These are phyloP conservation scores for Pitangus sulphuratus DNA, from an alignment of 2,797 vertebrate genomes.

Conservation along the genomic window DNA sequence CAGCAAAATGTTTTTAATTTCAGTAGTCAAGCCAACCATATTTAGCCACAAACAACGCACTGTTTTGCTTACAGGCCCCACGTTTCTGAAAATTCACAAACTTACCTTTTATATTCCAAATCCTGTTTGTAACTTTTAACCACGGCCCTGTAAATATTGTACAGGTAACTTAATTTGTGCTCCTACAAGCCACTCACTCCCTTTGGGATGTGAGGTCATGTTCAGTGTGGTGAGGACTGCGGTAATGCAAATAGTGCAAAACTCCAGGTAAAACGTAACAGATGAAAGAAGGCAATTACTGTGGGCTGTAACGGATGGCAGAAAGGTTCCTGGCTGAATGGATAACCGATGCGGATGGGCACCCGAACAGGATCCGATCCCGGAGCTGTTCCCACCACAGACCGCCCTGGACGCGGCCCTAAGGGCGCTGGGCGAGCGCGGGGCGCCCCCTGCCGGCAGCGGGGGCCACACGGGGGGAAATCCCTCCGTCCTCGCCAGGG, in stretches of 20 bases:
- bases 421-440: background rate
- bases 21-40: background rate
- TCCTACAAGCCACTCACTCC: background rate
- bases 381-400: fast-evolving
- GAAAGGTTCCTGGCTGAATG: too few species aligned
- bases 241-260: fast-evolving
- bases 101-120: background rate
- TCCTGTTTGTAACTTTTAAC: background rate
- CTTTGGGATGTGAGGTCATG: background rate
- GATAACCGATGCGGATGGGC: background rate
- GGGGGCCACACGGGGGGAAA: background rate
- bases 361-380: background rate
- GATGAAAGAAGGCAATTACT: background rate
- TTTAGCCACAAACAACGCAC: background rate
- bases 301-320: background rate
- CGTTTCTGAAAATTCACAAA: background rate
- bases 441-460: background rate
- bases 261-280: fast-evolving
- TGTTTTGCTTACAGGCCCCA: background rate
- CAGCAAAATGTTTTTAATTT: background rate
- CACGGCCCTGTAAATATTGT: background rate
- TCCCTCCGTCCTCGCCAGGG: fast-evolving
- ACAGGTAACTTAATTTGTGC: background rate
- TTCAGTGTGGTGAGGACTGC: background rate
- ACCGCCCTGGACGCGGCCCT: background rate